These are phyloP conservation scores for Acleris holmiana DNA, from an alignment of 2,888 invertebrate genomes.

Conservation along the genomic window DNA sequence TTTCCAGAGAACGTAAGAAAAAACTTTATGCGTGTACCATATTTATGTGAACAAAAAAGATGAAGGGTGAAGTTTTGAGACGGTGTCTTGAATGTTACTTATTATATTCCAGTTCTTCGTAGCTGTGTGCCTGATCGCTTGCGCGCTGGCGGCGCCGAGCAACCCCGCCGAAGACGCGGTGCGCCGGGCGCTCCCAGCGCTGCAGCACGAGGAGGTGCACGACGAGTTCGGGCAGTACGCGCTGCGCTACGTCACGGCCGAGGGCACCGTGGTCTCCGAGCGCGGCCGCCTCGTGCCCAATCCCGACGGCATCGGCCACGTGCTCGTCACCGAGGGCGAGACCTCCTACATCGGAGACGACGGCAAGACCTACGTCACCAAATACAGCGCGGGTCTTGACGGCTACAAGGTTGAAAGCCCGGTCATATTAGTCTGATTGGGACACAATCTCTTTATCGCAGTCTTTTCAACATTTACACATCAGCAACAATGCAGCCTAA, in stretches of 20 bases:
- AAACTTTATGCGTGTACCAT: too few relatives aligned
- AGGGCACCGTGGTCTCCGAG: conserved; percentile 60
- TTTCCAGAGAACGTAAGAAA: too few relatives aligned
- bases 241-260: conserved; percentile 63
- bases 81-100: background rate
- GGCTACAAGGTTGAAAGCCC: conserved; percentile 50
- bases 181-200: conserved; percentile 50
- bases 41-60: too few relatives aligned
- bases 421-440: background rate
- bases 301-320: conserved; percentile 49
- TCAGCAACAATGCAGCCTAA: too few relatives aligned
- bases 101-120: conserved; percentile 50
- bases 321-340: conserved; percentile 61
- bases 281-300: conserved; percentile 59
- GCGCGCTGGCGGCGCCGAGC: conserved; percentile 48
- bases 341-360: conserved; percentile 60
- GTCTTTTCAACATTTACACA: too few relatives aligned
- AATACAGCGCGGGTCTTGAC: conserved; percentile 60
- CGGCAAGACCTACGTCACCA: conserved; percentile 62
- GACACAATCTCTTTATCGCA: conserved; percentile 1
- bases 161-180: conserved; percentile 41
- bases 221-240: conserved; percentile 61
- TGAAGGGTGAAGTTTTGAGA: too few relatives aligned
- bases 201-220: conserved; percentile 57
- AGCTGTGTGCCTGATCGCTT: conserved; percentile 47